phyloP scores from a whole-genome alignment of 2,113 vertebrate species.

The Tragulus kanchil region DNA sequence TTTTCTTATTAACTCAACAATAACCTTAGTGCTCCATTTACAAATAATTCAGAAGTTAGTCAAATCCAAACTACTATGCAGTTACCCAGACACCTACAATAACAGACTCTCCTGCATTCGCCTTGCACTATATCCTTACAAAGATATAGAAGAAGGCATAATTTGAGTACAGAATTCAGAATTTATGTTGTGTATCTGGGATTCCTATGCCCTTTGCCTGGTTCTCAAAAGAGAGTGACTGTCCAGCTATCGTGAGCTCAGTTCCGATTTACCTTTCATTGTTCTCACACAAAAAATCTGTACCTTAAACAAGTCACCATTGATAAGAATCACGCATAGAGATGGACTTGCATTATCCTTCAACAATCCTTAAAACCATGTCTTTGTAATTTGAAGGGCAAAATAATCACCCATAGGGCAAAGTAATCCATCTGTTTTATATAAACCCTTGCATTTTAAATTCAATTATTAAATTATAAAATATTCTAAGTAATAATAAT shows the following conservation, averaged over 20 bases:
- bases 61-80: neutral
- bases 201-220: neutral
- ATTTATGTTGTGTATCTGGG: neutral
- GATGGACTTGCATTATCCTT: neutral
- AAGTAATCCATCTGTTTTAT: neutral
- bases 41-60: neutral
- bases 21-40: neutral
- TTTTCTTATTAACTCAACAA: neutral
- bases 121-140: neutral
- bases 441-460: neutral
- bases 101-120: neutral
- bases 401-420: neutral
- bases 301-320: neutral
- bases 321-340: neutral
- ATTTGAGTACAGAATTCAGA: neutral
- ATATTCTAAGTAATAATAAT: neutral
- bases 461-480: neutral
- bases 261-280: too few relatives aligned
- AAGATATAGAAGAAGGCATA: neutral
- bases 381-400: neutral
- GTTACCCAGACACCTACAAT: neutral
- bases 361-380: neutral
- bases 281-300: neutral
- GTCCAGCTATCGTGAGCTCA: neutral
- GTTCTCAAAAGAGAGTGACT: neutral